These are phyloP conservation scores for Calliphora vomitoria DNA, from an alignment of 2,888 invertebrate genomes.

Conservation along the genomic window DNA sequence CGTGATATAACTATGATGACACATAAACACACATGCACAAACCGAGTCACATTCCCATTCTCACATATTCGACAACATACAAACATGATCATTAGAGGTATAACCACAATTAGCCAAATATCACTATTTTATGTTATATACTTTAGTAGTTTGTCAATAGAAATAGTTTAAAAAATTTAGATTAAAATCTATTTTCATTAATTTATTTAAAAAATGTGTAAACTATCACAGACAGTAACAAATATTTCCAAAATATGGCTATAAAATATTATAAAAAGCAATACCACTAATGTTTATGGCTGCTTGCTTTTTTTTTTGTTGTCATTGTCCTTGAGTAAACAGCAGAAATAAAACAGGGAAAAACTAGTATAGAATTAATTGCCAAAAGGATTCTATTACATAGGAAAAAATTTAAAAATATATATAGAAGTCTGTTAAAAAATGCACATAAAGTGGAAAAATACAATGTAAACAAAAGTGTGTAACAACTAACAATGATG, in stretches of 20 bases:
- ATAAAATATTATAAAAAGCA: too few relatives aligned
- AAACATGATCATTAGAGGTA: background rate
- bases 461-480: constrained; percentile 12
- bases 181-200: too few relatives aligned
- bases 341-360: constrained; percentile 52
- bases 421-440: constrained; percentile 17
- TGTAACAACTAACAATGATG: constrained; percentile 15
- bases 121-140: too few relatives aligned
- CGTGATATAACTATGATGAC: constrained; percentile 68
- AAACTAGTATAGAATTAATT: constrained; percentile 68
- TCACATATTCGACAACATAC: constrained; percentile 33
- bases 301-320: constrained; percentile 22
- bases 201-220: too few relatives aligned
- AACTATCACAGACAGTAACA: too few relatives aligned
- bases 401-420: constrained; percentile 27
- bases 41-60: constrained; percentile 9
- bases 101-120: too few relatives aligned
- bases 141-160: too few relatives aligned
- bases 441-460: constrained; percentile 32
- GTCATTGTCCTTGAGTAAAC: constrained; percentile 65
- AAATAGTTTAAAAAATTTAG: too few relatives aligned
- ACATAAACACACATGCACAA: constrained; percentile 38
- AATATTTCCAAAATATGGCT: too few relatives aligned
- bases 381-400: constrained; percentile 66
- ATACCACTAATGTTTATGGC: background rate